phyloP scores from a whole-genome alignment of 2,888 invertebrate genomes.

The Spilosoma lubricipeda region DNA sequence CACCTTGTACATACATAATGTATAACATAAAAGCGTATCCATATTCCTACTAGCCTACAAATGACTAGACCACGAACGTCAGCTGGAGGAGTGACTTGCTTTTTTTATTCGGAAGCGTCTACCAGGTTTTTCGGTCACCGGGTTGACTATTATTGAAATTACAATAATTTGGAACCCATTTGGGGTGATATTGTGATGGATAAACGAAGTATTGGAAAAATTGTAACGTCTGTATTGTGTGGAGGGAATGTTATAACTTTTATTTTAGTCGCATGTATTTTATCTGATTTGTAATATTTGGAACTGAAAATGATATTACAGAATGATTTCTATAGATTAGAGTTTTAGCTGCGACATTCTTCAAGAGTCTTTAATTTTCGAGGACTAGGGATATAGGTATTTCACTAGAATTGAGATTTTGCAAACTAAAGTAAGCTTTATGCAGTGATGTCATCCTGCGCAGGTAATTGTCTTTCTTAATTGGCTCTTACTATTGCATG shows the following conservation, averaged over 20 bases:
- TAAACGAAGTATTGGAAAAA: not conserved
- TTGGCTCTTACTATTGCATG: too few species aligned
- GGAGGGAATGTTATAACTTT: not conserved
- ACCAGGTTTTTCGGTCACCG: constrained; percentile 53
- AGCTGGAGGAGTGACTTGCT: constrained; percentile 41
- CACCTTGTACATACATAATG: constrained; percentile 1
- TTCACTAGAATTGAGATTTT: too few species aligned
- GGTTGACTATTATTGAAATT: constrained; percentile 37
- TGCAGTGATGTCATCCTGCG: too few species aligned
- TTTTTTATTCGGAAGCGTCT: constrained; percentile 49
- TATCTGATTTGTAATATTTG: not conserved
- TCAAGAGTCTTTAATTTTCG: too few species aligned
- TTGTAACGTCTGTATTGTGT: not conserved
- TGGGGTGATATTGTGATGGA: not conserved
- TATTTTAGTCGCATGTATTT: too few species aligned
- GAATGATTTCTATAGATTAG: not conserved
- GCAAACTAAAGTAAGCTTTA: too few species aligned
- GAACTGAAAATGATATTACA: not conserved
- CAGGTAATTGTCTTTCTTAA: too few species aligned
- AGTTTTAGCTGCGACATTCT: too few species aligned
- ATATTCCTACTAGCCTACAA: constrained; percentile 11
- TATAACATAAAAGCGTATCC: not conserved
- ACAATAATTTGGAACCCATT: constrained; percentile 37
- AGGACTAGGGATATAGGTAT: too few species aligned
- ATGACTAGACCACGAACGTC: constrained; percentile 12